These are phyloP conservation scores for Eretmocerus hayati DNA, from an alignment of 2,888 invertebrate genomes.

Conservation along the genomic window DNA sequence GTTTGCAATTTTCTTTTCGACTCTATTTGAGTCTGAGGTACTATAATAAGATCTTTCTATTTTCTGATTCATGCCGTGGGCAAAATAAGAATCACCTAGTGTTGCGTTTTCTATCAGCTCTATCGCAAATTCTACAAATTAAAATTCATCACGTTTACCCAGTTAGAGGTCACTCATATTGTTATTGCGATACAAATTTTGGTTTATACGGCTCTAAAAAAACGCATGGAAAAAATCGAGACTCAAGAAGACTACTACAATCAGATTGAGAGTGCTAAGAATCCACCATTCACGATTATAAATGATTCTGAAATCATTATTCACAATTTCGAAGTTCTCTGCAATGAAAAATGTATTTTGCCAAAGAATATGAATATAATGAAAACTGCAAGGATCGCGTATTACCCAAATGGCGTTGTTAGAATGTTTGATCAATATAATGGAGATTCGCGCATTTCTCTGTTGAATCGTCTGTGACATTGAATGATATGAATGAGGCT, in stretches of 20 bases:
- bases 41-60: conserved; percentile 20
- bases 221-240: conserved; percentile 17
- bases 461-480: neutral
- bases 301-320: conserved; percentile 4
- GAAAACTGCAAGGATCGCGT: conserved; percentile 11
- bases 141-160: conserved; percentile 21
- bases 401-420: conserved; percentile 11
- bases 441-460: conserved; percentile 5
- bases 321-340: conserved; percentile 12
- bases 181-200: conserved; percentile 20
- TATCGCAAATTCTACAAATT: conserved; percentile 11
- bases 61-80: conserved; percentile 41
- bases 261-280: conserved; percentile 9
- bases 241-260: conserved; percentile 12
- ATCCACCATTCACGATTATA: conserved; percentile 14
- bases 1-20: conserved; percentile 20
- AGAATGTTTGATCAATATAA: conserved; percentile 7
- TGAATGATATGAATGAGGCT: conserved; percentile 5
- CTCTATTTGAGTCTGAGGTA: conserved; percentile 7
- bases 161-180: conserved; percentile 23
- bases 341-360: neutral
- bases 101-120: conserved; percentile 14
- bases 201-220: conserved; percentile 19
- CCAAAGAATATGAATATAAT: conserved; percentile 14
- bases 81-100: conserved; percentile 21